Percentiles rank a stretch among this genome's conserved stretches.
These are phyloP conservation scores for Anisognathus igniventris DNA, from an alignment of 2,797 vertebrate species.

Conservation along the genomic window DNA sequence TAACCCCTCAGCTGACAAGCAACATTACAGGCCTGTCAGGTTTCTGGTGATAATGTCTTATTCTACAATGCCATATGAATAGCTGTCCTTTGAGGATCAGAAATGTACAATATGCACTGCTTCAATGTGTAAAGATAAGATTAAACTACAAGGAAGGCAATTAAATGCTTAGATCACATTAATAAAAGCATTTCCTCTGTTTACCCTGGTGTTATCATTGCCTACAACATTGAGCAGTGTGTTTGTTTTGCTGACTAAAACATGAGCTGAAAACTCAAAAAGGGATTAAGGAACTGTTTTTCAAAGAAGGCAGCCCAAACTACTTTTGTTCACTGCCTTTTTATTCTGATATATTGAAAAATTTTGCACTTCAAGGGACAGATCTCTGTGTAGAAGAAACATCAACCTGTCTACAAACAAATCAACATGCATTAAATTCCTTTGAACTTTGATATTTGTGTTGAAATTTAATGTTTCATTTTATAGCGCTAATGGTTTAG, in stretches of 20 bases:
- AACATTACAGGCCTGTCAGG: constrained; percentile 53
- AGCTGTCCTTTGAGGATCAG: constrained; percentile 60
- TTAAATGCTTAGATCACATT: constrained; percentile 66
- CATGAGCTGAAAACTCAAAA: constrained; percentile 22
- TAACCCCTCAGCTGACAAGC: constrained; percentile 18
- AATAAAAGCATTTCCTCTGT: constrained; percentile 63
- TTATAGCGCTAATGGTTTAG: background rate
- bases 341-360: background rate
- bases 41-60: constrained; percentile 64
- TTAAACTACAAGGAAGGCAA: constrained; percentile 65
- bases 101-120: constrained; percentile 22
- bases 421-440: background rate
- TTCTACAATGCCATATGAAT: constrained; percentile 15
- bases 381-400: background rate
- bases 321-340: background rate
- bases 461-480: background rate
- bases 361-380: background rate
- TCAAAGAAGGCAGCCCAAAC: background rate
- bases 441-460: background rate
- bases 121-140: constrained; percentile 68
- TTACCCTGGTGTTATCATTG: constrained; percentile 62
- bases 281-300: background rate
- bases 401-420: background rate
- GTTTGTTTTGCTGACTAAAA: constrained; percentile 61
- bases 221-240: constrained; percentile 23